Base-by-base conservation (phyloP, 2,888 invertebrate genomes). In the Heliconius ismenius region DNA sequence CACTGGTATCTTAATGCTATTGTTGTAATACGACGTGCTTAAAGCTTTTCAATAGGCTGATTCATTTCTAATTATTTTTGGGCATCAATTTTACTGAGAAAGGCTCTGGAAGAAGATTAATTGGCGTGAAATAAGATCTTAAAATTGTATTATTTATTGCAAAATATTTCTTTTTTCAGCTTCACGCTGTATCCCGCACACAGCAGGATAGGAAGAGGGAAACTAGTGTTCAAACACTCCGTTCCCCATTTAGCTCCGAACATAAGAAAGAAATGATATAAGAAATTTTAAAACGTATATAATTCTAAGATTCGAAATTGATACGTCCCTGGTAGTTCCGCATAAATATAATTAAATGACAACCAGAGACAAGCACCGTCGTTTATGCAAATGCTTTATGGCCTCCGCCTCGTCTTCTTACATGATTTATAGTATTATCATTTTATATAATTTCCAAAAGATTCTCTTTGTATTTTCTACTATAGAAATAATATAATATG, bases 361-460 rank as follows among this genome's bases (percentile, higher is more conserved):
- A 84, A 82, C 81, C 81, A 81, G 83, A 83, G 84, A 83, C 80
- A 79, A 83, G 81, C 80, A 82, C 85, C 84, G 86, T 87, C 86
- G 83, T 83, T 86, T 89, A 90, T 89, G 89, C 88, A 87, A 88
- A 90, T 90, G 86, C 75, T 88, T 89, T 88, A 89, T 86, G 80
- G 83, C 82, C 82, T 82, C 81, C 83, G 80, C 81, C 77, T 77
- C 77, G 81, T 83, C 83, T 80, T 79, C 82, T 82, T 70, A 74
- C 76, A 80, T 85, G 86, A 88, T 88, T 87, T 88, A 88, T 88
- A 81, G 81, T 79, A 81, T 73, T 77, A 73, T 68, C 62, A 76
- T 77, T 39, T 24, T 76, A 74, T 78, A 64, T 75, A 64, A 62
- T 58, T 69, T 73, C 64, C 67, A 49, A 36, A 70, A 62, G 72